phyloP scores from a whole-genome alignment of 2,888 invertebrate genomes.

The Coelinius sp. region DNA sequence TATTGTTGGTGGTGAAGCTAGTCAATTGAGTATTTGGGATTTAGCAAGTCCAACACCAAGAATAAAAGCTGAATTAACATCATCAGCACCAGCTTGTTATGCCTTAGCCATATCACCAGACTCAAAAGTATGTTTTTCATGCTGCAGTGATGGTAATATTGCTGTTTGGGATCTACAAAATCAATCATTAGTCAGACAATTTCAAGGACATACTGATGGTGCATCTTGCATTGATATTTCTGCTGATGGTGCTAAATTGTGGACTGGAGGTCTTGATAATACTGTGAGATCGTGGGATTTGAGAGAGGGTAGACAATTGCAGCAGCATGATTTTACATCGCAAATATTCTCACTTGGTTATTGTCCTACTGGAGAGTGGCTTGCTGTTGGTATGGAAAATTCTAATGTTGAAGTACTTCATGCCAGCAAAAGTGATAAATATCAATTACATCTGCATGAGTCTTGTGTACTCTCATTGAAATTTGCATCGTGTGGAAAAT shows the following conservation, averaged over 20 bases:
- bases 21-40: conserved; percentile 97
- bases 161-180: conserved; percentile 96
- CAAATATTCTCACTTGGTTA: conserved; percentile 90
- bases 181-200: conserved; percentile 92
- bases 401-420: conserved; percentile 96
- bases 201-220: conserved; percentile 97
- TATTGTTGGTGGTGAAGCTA: conserved; percentile 97
- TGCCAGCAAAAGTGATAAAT: conserved; percentile 92
- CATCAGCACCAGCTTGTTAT: conserved; percentile 97
- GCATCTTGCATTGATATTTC: conserved; percentile 98
- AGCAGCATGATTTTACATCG: conserved; percentile 95
- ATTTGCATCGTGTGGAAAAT: conserved; percentile 96
- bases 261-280: conserved; percentile 97
- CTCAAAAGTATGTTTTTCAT: conserved; percentile 98
- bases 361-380: conserved; percentile 96
- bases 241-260: conserved; percentile 89
- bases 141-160: conserved; percentile 98
- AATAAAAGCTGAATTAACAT: conserved; percentile 91
- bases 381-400: conserved; percentile 99
- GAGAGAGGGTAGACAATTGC: conserved; percentile 91
- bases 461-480: conserved; percentile 95
- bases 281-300: conserved; percentile 98
- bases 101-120: conserved; percentile 97
- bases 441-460: conserved; percentile 96
- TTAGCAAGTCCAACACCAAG: conserved; percentile 91